Conservation (phyloP, 1,140 invertebrate genomes). For the Temnothorax longispinosus region DNA sequence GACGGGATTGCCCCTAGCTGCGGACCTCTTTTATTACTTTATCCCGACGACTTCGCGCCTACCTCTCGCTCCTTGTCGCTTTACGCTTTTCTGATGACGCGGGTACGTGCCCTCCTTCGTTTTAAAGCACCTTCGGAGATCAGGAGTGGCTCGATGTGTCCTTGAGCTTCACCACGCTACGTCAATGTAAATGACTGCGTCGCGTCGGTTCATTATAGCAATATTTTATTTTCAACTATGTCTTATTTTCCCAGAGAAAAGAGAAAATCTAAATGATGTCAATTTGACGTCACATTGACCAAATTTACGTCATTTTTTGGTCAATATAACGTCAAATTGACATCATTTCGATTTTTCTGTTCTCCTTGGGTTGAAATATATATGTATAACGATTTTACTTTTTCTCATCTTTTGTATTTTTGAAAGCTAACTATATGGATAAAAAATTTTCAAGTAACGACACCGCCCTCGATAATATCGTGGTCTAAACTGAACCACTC, state of each 20-base stretch:
- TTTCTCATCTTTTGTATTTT: background rate
- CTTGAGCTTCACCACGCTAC: background rate
- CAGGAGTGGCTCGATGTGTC: background rate
- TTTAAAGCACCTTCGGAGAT: conserved; percentile 5
- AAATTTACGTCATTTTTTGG: too few species aligned
- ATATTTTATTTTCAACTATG: background rate
- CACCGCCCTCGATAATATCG: background rate
- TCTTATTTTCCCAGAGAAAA: too few species aligned
- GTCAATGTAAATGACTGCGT: background rate
- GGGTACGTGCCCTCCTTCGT: conserved; percentile 38
- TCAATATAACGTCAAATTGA: too few species aligned
- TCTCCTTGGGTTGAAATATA: too few species aligned
- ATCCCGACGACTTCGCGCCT: conserved; percentile 55
- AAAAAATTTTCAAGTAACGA: background rate
- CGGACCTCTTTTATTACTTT: conserved; percentile 69
- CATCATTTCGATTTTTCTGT: too few species aligned
- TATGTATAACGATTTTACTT: background rate
- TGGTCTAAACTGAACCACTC: too few species aligned
- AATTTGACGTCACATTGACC: too few species aligned
- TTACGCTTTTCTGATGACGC: conserved; percentile 25
- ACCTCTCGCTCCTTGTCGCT: conserved; percentile 6
- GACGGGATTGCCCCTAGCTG: conserved; percentile 64
- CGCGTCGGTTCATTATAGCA: background rate
- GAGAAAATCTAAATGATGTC: too few species aligned
- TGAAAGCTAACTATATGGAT: background rate